Conservation (phyloP, 53 echinoderm and acorn worm species). For the Apostichopus leukothele region DNA sequence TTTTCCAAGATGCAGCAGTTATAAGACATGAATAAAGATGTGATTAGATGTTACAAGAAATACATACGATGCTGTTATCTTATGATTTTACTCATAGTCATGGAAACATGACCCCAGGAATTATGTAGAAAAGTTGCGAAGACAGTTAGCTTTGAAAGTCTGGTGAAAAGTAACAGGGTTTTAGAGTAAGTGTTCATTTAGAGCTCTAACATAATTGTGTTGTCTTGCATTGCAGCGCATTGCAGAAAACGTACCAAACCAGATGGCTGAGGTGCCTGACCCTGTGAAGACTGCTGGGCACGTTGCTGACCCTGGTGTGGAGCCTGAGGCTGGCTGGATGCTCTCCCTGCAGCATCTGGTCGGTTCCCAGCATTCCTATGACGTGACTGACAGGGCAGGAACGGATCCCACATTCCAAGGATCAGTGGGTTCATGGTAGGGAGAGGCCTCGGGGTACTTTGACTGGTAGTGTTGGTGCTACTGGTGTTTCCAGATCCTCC, state of each 20-base stretch:
- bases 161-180: too few species aligned
- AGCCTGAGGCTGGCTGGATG: background rate
- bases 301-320: conserved; percentile 37
- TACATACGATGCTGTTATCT: too few species aligned
- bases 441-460: conserved; percentile 10
- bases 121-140: too few species aligned
- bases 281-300: conserved; percentile 7
- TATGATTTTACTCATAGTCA: too few species aligned
- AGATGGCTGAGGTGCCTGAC: background rate
- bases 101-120: too few species aligned
- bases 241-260: background rate
- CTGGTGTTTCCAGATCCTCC: conserved; percentile 25
- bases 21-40: too few species aligned
- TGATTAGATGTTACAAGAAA: too few species aligned
- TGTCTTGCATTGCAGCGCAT: too few species aligned
- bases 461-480: conserved; percentile 41
- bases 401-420: conserved; percentile 80
- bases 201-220: too few species aligned
- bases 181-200: too few species aligned
- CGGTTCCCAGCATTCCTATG: conserved; percentile 50
- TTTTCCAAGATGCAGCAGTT: too few species aligned
- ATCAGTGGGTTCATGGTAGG: conserved; percentile 65
- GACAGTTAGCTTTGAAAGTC: too few species aligned
- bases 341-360: conserved; percentile 49
- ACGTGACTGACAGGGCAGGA: conserved; percentile 86